phyloP scores from a whole-genome alignment of 2,888 invertebrate genomes.

The Coenonympha arcania region DNA sequence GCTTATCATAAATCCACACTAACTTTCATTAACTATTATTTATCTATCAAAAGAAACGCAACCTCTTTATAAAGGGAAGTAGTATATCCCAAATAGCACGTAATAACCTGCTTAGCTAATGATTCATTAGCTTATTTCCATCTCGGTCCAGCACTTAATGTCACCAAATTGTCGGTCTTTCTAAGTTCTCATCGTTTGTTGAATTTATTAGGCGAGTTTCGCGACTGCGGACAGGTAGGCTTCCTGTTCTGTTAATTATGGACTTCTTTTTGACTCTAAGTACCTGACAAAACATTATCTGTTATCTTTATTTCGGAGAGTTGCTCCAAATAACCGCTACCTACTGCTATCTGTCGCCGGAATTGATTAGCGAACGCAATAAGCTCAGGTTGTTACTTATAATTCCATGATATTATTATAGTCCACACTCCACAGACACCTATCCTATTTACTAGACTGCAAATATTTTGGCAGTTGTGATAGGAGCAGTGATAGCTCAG shows the following conservation, averaged over 20 bases:
- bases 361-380: too few relatives aligned
- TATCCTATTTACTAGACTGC: too few relatives aligned
- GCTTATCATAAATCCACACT: background rate
- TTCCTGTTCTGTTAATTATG: conserved; percentile 23
- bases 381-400: too few relatives aligned
- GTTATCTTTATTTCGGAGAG: background rate
- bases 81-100: conserved; percentile 17
- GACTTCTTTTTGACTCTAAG: background rate
- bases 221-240: conserved; percentile 20
- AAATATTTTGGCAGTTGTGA: too few relatives aligned
- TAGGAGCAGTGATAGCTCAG: too few relatives aligned
- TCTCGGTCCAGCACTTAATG: conserved; percentile 20
- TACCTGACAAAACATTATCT: background rate
- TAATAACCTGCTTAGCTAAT: conserved; percentile 22
- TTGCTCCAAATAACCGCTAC: background rate
- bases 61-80: conserved; percentile 19
- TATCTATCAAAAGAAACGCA: conserved; percentile 2
- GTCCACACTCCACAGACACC: too few relatives aligned
- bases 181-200: conserved; percentile 27
- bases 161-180: conserved; percentile 28
- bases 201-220: conserved; percentile 26
- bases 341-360: background rate
- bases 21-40: conserved; percentile 10
- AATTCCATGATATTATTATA: too few relatives aligned
- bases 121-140: conserved; percentile 22